Percentiles rank a stretch among this genome's conserved stretches.
These are phyloP conservation scores for Chamaedrilus cognettii DNA, from an alignment of 2,888 invertebrate species.

Conservation along the genomic window DNA sequence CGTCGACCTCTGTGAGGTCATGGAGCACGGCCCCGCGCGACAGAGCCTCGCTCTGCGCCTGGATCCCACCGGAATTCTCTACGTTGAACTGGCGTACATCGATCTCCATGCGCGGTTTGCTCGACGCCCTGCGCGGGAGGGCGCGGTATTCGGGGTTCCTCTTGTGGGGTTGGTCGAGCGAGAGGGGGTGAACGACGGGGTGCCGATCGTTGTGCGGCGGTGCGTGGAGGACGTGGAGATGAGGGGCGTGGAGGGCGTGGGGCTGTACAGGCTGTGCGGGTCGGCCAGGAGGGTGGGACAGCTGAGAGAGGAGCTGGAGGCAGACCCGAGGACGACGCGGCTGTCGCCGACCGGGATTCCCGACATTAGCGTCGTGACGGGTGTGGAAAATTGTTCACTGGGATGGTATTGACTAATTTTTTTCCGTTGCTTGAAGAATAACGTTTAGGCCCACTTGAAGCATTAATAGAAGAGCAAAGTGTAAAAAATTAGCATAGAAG, in stretches of 20 bases:
- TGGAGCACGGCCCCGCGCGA: constrained; percentile 62
- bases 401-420: not conserved
- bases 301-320: constrained; percentile 86
- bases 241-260: constrained; percentile 90
- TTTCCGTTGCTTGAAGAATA: not conserved
- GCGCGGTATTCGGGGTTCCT: constrained; percentile 65
- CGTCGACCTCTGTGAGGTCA: constrained; percentile 17
- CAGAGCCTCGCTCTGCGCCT: constrained; percentile 82
- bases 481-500: too few species aligned
- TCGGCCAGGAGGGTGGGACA: constrained; percentile 96
- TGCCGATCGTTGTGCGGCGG: constrained; percentile 88
- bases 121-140: constrained; percentile 39
- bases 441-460: too few species aligned
- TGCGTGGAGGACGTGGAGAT: constrained; percentile 96
- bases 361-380: constrained; percentile 97
- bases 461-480: too few species aligned
- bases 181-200: constrained; percentile 67
- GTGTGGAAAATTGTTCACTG: constrained; percentile 53
- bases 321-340: constrained; percentile 88
- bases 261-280: constrained; percentile 92
- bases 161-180: constrained; percentile 66
- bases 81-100: constrained; percentile 53
- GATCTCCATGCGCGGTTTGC: constrained; percentile 82
- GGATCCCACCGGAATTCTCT: constrained; percentile 77
- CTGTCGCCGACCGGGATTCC: constrained; percentile 96